phyloP scores from a whole-genome alignment of 1,140 invertebrate species.

The Anastrepha ludens region DNA sequence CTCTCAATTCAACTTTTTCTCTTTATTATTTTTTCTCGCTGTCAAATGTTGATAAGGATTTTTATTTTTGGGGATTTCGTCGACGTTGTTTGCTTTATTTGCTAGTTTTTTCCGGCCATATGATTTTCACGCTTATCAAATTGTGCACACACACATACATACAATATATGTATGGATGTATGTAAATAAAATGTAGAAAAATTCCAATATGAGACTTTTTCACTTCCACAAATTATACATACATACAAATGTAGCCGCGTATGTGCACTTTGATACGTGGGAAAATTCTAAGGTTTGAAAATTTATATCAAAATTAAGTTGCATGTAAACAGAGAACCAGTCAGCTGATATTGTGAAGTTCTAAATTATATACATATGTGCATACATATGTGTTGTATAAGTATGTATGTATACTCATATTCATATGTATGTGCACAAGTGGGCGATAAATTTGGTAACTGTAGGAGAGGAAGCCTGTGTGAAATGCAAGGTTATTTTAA shows the following conservation, averaged over 20 bases:
- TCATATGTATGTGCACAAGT: not conserved
- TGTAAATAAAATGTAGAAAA: not conserved
- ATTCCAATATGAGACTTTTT: not conserved
- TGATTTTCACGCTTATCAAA: conserved; percentile 29
- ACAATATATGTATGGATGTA: too few species aligned
- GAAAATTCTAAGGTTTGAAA: conserved; percentile 20
- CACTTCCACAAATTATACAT: not conserved
- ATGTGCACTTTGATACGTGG: not conserved
- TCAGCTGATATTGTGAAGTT: not conserved
- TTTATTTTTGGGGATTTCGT: not conserved
- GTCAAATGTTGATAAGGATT: not conserved
- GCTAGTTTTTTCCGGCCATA: conserved; percentile 12
- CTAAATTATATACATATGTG: not conserved
- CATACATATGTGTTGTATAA: not conserved
- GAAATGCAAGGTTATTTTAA: not conserved
- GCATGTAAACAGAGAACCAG: not conserved
- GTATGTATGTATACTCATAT: too few species aligned
- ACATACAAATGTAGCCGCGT: not conserved
- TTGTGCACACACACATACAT: not conserved
- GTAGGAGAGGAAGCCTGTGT: not conserved
- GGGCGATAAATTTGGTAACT: not conserved
- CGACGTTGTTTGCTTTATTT: not conserved
- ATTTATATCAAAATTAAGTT: not conserved
- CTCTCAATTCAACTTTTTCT: not conserved
- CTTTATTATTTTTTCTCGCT: not conserved